A percentile compares a stretch with the other conserved stretches of the same genome.
Conservation (phyloP, 2,113 vertebrate genomes). For the Entelurus aequoreus region DNA sequence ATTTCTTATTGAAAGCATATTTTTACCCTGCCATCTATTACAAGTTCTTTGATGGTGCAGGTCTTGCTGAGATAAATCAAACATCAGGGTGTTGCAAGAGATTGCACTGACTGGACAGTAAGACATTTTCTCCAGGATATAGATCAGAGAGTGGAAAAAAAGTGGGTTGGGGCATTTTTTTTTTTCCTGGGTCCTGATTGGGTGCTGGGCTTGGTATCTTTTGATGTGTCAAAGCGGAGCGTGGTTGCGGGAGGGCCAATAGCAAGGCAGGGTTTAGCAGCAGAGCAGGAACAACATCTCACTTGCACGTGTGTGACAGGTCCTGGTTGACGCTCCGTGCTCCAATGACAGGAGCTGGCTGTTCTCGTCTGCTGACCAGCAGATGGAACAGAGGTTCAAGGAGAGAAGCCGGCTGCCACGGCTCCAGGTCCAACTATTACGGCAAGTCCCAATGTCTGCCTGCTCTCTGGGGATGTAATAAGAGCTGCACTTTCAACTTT, state of each 20-base stretch:
- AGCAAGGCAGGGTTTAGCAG: background rate
- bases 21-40: background rate
- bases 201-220: background rate
- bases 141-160: background rate
- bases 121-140: background rate
- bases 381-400: constrained; percentile 63
- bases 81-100: background rate
- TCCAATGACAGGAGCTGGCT: constrained; percentile 97
- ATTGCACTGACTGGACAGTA: background rate
- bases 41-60: background rate
- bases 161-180: no score
- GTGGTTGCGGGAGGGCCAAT: background rate
- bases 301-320: constrained; percentile 43
- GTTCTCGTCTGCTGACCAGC: constrained; percentile 67
- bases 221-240: background rate
- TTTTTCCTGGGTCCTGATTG: background rate
- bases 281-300: constrained; percentile 9
- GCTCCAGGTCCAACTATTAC: constrained; percentile 69
- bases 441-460: constrained; percentile 40
- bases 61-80: background rate
- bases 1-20: no score
- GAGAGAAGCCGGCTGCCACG: constrained; percentile 60
- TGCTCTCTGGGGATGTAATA: background rate
- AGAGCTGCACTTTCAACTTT: background rate
- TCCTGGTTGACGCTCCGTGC: constrained; percentile 83